These are phyloP conservation scores for Bambusicola thoracicus DNA, from an alignment of 2,113 vertebrate species.

Conservation along the genomic window DNA sequence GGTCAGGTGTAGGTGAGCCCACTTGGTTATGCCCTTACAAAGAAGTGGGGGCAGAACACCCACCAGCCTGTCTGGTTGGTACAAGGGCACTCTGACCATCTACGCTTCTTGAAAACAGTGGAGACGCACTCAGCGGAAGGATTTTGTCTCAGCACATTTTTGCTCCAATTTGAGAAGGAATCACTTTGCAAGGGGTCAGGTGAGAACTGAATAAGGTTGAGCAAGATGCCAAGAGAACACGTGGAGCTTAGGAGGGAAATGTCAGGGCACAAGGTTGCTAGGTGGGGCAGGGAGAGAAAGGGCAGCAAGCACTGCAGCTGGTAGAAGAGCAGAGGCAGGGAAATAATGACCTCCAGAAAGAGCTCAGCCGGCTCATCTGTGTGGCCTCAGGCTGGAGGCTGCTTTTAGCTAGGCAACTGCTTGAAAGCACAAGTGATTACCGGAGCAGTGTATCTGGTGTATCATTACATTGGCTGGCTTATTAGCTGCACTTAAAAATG, in stretches of 20 bases:
- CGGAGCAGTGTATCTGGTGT: not conserved
- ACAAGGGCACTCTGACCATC: not conserved
- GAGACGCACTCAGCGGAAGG: not conserved
- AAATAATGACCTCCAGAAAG: not conserved
- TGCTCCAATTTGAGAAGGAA: not conserved
- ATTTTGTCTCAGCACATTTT: not conserved
- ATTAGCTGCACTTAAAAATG: not conserved
- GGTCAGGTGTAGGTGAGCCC: not conserved
- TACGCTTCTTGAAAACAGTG: fast-evolving
- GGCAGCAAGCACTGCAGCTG: not conserved
- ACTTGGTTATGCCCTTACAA: not conserved
- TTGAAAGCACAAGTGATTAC: not conserved
- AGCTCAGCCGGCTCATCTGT: not conserved
- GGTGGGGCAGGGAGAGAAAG: not conserved
- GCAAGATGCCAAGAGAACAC: not conserved
- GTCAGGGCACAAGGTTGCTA: not conserved
- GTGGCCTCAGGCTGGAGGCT: not conserved
- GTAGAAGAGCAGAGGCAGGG: not conserved
- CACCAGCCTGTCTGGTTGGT: not conserved
- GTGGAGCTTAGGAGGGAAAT: not conserved
- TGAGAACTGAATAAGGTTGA: not conserved
- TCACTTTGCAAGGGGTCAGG: not conserved
- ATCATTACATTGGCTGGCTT: not conserved
- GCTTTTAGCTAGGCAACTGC: not conserved
- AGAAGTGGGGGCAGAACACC: not conserved